Conservation (phyloP, 2,888 invertebrate genomes). For the Rhynchonema sp. region DNA sequence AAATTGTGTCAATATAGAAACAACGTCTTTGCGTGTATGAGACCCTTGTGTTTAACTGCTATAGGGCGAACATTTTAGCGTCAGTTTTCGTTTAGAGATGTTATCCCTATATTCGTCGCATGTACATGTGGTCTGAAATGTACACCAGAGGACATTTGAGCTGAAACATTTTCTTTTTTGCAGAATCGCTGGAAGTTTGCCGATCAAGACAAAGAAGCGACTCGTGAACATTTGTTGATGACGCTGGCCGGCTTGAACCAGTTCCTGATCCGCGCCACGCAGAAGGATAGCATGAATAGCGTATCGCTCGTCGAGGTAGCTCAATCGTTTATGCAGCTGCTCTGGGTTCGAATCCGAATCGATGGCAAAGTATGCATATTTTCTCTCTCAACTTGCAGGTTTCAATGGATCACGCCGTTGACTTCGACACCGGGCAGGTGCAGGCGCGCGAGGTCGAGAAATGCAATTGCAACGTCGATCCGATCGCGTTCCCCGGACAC, state of each 20-base stretch:
- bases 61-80: too few species aligned
- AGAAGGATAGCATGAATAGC: slow-evolving; percentile 26
- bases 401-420: slow-evolving; percentile 56
- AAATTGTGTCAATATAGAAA: too few species aligned
- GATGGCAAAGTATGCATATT: too few species aligned
- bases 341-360: too few species aligned
- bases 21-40: too few species aligned
- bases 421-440: slow-evolving; percentile 50
- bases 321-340: slow-evolving; percentile 56
- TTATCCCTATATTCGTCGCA: too few species aligned
- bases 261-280: slow-evolving; percentile 72
- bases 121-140: too few species aligned
- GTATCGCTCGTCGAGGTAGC: neutral
- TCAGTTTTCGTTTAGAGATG: too few species aligned
- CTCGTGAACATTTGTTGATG: slow-evolving; percentile 69
- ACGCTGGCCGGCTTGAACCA: slow-evolving; percentile 67
- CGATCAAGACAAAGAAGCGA: slow-evolving; percentile 46
- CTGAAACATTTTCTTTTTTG: too few species aligned
- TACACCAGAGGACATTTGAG: too few species aligned
- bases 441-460: slow-evolving; percentile 44
- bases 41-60: too few species aligned
- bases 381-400: slow-evolving; percentile 48
- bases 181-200: neutral
- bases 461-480: slow-evolving; percentile 29
- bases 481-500: slow-evolving; percentile 35